phyloP scores from a whole-genome alignment of 2,113 vertebrate genomes.

The Sebastes fasciatus region DNA sequence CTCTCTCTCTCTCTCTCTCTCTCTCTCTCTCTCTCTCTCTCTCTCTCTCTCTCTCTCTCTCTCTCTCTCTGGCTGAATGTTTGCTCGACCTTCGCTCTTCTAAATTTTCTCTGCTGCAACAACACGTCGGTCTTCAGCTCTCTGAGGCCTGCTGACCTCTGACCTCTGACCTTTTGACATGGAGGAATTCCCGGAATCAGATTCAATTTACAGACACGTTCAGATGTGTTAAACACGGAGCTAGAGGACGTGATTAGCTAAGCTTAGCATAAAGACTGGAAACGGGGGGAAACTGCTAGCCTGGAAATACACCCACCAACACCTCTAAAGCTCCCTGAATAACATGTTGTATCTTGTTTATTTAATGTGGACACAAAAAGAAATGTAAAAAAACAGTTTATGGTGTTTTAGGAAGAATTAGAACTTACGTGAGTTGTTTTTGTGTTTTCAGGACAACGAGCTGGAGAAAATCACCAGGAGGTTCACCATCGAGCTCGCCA shows the following conservation, averaged over 20 bases:
- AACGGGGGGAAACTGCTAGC: no score
- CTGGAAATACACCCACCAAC: no score
- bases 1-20: no score
- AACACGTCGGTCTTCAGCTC: background rate
- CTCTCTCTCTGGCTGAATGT: background rate
- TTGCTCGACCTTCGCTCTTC: background rate
- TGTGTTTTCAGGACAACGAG: constrained; percentile 89
- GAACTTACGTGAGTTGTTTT: background rate
- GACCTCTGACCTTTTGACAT: constrained; percentile 20
- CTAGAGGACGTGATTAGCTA: no score
- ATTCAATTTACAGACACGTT: background rate
- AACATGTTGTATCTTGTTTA: no score
- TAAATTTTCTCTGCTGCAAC: background rate
- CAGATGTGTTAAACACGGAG: no score
- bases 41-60: background rate
- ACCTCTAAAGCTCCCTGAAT: no score
- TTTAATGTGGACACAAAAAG: no score
- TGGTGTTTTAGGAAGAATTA: no score
- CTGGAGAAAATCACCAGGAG: constrained; percentile 98
- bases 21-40: no score
- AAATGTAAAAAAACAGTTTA: no score
- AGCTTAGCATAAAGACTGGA: no score
- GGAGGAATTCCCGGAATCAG: background rate
- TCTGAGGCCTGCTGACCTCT: constrained; percentile 9
- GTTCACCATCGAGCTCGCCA: constrained; percentile 97